phyloP scores from a whole-genome alignment of 2,797 vertebrate genomes.

The Rallus crepitans region DNA sequence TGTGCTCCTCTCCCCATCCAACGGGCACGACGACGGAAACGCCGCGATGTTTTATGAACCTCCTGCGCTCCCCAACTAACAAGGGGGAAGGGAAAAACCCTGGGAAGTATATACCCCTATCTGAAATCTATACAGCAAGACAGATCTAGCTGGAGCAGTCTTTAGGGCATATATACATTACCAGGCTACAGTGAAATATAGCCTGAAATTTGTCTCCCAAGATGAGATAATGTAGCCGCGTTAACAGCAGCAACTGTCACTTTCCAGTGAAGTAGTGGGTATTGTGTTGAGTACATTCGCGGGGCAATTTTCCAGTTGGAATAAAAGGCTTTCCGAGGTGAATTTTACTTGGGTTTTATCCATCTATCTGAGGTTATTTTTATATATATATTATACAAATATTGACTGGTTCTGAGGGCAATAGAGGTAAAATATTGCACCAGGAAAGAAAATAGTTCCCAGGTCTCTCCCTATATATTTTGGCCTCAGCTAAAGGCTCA shows the following conservation, averaged over 20 bases:
- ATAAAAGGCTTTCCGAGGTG: slow-evolving; percentile 74
- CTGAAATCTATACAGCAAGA: slow-evolving; percentile 74
- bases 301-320: slow-evolving; percentile 78
- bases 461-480: slow-evolving; percentile 50
- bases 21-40: neutral
- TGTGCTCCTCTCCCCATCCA: neutral
- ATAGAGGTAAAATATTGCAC: slow-evolving; percentile 69
- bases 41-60: neutral
- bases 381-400: slow-evolving; percentile 77
- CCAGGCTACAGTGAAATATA: slow-evolving; percentile 74
- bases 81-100: slow-evolving; percentile 34
- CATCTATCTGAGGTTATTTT: slow-evolving; percentile 73
- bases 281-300: slow-evolving; percentile 78
- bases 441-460: slow-evolving; percentile 62
- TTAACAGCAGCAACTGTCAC: slow-evolving; percentile 81
- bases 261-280: slow-evolving; percentile 77
- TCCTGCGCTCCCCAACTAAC: neutral
- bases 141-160: slow-evolving; percentile 57
- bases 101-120: slow-evolving; percentile 26
- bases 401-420: slow-evolving; percentile 70
- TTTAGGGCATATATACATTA: slow-evolving; percentile 70
- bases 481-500: slow-evolving; percentile 48
- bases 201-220: slow-evolving; percentile 79
- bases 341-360: slow-evolving; percentile 73
- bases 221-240: slow-evolving; percentile 79